Percentiles rank a stretch among this genome's conserved stretches.
Evolutionary conservation across 2,113 vertebrate genomes (phyloP).

Genomic region (Petrocephalus zakoni): DNA sequence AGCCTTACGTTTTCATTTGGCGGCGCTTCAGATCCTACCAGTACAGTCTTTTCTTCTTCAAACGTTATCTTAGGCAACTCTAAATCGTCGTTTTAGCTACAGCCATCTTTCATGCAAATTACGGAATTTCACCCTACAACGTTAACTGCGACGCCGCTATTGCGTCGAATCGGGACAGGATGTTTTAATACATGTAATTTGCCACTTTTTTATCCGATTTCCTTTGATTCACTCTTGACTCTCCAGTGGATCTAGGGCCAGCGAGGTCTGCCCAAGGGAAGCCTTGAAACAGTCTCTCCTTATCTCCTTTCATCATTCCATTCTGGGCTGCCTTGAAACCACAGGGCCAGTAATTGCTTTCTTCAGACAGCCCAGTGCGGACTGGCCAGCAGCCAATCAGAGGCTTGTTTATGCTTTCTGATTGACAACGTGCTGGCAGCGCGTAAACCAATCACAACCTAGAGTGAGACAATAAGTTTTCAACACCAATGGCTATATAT

Average conservation of each 20-base stretch:
- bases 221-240: slow-evolving; percentile 84
- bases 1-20: slow-evolving; percentile 15
- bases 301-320: slow-evolving; percentile 84
- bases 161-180: slow-evolving; percentile 49
- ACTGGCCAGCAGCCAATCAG: slow-evolving; percentile 94
- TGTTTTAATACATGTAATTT: slow-evolving; percentile 63
- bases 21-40: not conserved
- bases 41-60: slow-evolving; percentile 12
- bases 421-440: slow-evolving; percentile 77
- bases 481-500: slow-evolving; percentile 52
- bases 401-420: slow-evolving; percentile 94
- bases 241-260: slow-evolving; percentile 75
- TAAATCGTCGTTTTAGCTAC: slow-evolving; percentile 14
- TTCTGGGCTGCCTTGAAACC: slow-evolving; percentile 86
- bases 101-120: not conserved
- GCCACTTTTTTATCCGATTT: slow-evolving; percentile 65
- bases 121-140: slow-evolving; percentile 7
- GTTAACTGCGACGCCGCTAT: slow-evolving; percentile 42
- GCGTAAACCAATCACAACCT: slow-evolving; percentile 74
- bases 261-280: slow-evolving; percentile 71
- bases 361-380: slow-evolving; percentile 87
- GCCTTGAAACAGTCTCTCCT: slow-evolving; percentile 84
- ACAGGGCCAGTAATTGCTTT: slow-evolving; percentile 93
- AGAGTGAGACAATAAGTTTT: slow-evolving; percentile 40
- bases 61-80: slow-evolving; percentile 13